Evolutionary conservation across 2,888 invertebrate species (phyloP).

Genomic region (Parasteatoda lunata): DNA sequence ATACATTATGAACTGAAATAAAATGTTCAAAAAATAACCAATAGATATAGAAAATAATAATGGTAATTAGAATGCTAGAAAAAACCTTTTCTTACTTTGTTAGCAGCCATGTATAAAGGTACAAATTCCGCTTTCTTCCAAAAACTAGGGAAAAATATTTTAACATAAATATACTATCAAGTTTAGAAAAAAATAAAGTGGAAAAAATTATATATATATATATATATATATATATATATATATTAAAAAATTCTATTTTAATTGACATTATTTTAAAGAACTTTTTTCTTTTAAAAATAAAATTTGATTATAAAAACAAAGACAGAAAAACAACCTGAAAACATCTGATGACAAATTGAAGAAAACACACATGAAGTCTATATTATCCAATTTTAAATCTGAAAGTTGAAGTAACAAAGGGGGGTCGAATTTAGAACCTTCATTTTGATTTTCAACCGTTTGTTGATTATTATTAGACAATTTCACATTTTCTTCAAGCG

Average conservation of each 20-base stretch:
- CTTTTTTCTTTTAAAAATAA: too few relatives aligned
- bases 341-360: constrained; percentile 91
- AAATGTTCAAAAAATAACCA: background rate
- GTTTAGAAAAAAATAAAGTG: background rate
- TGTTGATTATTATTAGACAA: background rate
- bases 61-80: too few relatives aligned
- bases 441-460: constrained; percentile 79
- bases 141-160: constrained; percentile 76
- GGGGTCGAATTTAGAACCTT: constrained; percentile 80
- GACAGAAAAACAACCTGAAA: constrained; percentile 79
- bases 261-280: background rate
- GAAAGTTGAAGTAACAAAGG: constrained; percentile 89
- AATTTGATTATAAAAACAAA: too few relatives aligned
- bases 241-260: background rate
- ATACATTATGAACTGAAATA: background rate
- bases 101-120: constrained; percentile 90
- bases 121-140: constrained; percentile 89
- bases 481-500: constrained; percentile 71
- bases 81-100: constrained; percentile 73
- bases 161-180: background rate
- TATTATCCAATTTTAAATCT: constrained; percentile 86
- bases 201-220: background rate
- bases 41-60: too few relatives aligned
- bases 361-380: constrained; percentile 96
- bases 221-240: background rate